Conservation (phyloP, 2,113 vertebrate species). For the Erythrocercus mccallii region DNA sequence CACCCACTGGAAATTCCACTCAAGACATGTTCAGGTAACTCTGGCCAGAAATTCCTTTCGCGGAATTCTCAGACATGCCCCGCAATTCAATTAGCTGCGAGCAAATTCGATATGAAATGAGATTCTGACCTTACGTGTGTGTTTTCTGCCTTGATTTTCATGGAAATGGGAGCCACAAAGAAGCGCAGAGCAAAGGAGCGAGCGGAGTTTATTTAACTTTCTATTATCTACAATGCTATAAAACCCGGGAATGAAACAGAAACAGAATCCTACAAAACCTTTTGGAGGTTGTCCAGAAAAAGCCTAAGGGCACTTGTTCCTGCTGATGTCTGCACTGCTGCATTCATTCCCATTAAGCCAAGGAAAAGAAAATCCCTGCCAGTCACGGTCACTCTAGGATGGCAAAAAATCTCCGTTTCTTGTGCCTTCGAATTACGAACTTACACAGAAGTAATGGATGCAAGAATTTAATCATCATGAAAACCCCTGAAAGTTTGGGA, state of each 20-base stretch:
- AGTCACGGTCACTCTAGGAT: fast-evolving
- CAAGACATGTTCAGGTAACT: neutral
- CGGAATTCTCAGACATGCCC: neutral
- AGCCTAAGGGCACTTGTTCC: neutral
- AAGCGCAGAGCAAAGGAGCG: neutral
- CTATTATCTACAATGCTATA: neutral
- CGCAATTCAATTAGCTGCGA: neutral
- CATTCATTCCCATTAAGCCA: neutral
- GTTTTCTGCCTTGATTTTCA: neutral
- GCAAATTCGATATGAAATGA: neutral
- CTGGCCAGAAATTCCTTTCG: neutral
- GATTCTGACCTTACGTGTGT: neutral
- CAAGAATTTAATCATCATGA: neutral
- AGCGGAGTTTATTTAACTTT: constrained; percentile 48
- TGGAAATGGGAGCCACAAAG: constrained; percentile 14
- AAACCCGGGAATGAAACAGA: constrained; percentile 31
- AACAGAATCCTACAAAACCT: neutral
- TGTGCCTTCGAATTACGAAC: neutral
- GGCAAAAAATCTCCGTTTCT: neutral
- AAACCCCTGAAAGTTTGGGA: neutral
- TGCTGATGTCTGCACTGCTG: neutral
- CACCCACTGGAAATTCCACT: neutral
- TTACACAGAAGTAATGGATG: neutral
- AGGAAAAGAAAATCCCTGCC: neutral
- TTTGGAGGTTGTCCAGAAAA: constrained; percentile 13